Base-by-base conservation (phyloP, 1,140 invertebrate genomes). In the Trachymyrmex septentrionalis region DNA sequence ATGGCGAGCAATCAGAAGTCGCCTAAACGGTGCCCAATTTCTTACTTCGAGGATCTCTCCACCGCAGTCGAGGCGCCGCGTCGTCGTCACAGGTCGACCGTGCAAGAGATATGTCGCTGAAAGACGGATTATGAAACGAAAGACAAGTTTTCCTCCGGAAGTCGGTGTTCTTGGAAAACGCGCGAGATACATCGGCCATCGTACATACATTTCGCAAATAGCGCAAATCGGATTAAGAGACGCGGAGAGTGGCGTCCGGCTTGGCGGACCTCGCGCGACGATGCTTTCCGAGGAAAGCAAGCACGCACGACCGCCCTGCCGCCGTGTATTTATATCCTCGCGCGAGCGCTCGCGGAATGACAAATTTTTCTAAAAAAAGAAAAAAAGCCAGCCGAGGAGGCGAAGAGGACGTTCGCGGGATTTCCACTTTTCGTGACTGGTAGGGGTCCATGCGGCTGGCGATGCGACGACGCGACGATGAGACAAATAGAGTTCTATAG, bases 311-410 rank as follows among this genome's bases (percentile, higher is more conserved):
- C 24, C 24, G 16, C 44, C 34, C 3, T n/a, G n/a, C 6, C 12
- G 38, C 19, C 7, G 80, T 21, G 55, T 50, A 84, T 84, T 84
- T 84, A 84, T 84, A 84, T 84, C 80, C 61, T 24, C 67, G 34
- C 48, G 80, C 34, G 53, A 67, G 34, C 64, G 66, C 66, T 69
- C 55, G 80, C 6, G 44, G 80, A 75, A 84, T 75, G 80, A 84
- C 80, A 84, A 27, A 48, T 84, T 73, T 63, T 57, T 63, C 55
- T 84, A 50, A 84, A 81, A 80, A 84, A 75, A 50, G 38, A 48
- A 7, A 21, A 24, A 24, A 24, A 9, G 38, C 10, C 69, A 14
- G 3, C 10, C 34, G 34, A 72, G 34, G 55, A 27, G 7, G 27
- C 14, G 80, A 34, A 34, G 30, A 50, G 61, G 27, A 0, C 27